Percentiles rank a stretch among this genome's conserved stretches.
Evolutionary conservation across 2,888 invertebrate species (phyloP).

Genomic region (Hydropsyche betteni): DNA sequence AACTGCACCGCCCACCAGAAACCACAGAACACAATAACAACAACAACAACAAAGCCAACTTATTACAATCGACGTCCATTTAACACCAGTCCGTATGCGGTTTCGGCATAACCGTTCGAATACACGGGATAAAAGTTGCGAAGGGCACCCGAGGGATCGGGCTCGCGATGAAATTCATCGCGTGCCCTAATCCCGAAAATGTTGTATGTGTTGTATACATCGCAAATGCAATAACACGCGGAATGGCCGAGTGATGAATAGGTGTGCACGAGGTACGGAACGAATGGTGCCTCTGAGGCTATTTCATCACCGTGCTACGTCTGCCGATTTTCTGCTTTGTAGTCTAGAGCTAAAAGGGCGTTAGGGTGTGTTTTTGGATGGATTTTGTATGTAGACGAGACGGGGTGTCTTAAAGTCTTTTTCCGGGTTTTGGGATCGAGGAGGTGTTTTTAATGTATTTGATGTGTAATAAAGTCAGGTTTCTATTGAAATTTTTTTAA

Average conservation of each 20-base stretch:
- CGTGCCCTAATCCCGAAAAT: not conserved
- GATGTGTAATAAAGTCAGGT: no score
- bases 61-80: no score
- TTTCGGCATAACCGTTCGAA: constrained; percentile 1
- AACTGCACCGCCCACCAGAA: no score
- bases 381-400: not conserved
- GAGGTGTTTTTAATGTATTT: no score
- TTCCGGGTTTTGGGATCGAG: no score
- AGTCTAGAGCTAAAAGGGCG: not conserved
- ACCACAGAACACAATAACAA: no score
- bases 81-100: not conserved
- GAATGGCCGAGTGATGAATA: constrained; percentile 25
- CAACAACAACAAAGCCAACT: no score
- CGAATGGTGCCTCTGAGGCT: constrained; percentile 21
- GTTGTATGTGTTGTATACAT: no score
- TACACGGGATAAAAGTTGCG: constrained; percentile 23
- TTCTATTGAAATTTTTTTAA: no score
- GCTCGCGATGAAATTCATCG: constrained; percentile 14
- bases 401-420: no score
- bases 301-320: constrained; percentile 16
- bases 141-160: constrained; percentile 15
- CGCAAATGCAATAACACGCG: constrained; percentile 22
- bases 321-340: no score
- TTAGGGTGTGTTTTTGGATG: not conserved
- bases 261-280: constrained; percentile 19